Base-by-base conservation (phyloP, 2,113 vertebrate species). In the Philantomba maxwellii region DNA sequence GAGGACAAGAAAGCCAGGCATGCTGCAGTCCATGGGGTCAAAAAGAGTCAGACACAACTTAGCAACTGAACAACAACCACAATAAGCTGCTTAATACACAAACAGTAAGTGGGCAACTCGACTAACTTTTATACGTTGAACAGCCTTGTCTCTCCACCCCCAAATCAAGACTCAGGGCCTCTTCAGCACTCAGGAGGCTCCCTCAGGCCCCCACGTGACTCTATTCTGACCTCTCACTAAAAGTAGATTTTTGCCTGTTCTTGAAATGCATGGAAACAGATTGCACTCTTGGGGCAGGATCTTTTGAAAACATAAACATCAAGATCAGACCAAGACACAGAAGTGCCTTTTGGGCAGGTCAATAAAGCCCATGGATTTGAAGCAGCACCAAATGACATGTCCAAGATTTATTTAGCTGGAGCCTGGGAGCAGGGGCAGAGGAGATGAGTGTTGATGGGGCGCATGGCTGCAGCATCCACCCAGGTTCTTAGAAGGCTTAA, bases 111-210 rank as follows among this genome's bases (percentile, higher is more conserved):
- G 14, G 84, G 58, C n/a, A 30, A 39, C 55, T 6, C 1, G 0
- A 0, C 57, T 36, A 23, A 3, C 45, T n/a, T 5, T 23, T 14
- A 3, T 21, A 43, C 1, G 1, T 0, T 0, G 15, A 3, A 0
- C 13, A 2, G 39, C 1, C 26, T 36, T 1, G 0, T 0, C 10
- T 19, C 30, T 1, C 60, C 30, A 30, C 16, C 23, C 26, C 73
- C 9, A 3, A 10, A 19, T 12, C 15, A 10, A 43, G 78, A 33
- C 0, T 9, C 0, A 39, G 43, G 21, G 36, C 26, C 5, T 5
- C 26, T 17, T 26, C 6, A 2, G 26, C 43, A 16, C 45, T n/a
- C 36, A 15, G 55, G 30, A 53, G 84, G 58, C 23, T 30, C 62
- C 10, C 26, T 16, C 17, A 26, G 19, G 12, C 36, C 30, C 33